Evolutionary conservation across 2,888 invertebrate genomes (phyloP).

Genomic region (Dinocampus coccinellae): DNA sequence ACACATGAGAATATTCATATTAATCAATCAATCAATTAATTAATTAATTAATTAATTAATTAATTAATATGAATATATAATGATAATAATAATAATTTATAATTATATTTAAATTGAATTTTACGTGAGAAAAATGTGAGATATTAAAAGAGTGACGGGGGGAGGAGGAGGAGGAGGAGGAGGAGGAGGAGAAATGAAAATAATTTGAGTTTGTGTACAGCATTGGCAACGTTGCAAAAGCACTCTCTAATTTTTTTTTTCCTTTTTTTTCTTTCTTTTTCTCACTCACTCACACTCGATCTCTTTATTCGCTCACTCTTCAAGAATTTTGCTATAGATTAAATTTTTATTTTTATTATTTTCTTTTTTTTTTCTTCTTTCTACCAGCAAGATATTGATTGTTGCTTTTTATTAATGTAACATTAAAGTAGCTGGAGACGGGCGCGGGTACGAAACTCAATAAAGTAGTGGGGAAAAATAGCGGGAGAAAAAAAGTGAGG

Average conservation of each 20-base stretch:
- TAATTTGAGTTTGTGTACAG: constrained; percentile 14
- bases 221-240: constrained; percentile 36
- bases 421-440: constrained; percentile 62
- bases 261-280: background rate
- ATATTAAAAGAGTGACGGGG: too few species aligned
- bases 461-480: constrained; percentile 20
- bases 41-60: too few species aligned
- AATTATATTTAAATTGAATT: too few species aligned
- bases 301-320: constrained; percentile 48
- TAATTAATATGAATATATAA: too few species aligned
- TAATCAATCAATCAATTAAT: too few species aligned
- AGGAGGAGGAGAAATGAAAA: constrained; percentile 3
- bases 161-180: background rate
- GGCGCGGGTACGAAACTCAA: constrained; percentile 2
- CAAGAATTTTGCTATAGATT: constrained; percentile 66
- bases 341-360: too few species aligned
- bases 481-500: constrained; percentile 34
- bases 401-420: constrained; percentile 70
- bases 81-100: too few species aligned
- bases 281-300: background rate
- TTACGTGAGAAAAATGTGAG: too few species aligned
- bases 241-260: background rate
- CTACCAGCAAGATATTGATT: constrained; percentile 68
- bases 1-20: too few species aligned
- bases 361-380: too few species aligned